phyloP scores from a whole-genome alignment of 2,888 invertebrate genomes.

The Aquatica leii region DNA sequence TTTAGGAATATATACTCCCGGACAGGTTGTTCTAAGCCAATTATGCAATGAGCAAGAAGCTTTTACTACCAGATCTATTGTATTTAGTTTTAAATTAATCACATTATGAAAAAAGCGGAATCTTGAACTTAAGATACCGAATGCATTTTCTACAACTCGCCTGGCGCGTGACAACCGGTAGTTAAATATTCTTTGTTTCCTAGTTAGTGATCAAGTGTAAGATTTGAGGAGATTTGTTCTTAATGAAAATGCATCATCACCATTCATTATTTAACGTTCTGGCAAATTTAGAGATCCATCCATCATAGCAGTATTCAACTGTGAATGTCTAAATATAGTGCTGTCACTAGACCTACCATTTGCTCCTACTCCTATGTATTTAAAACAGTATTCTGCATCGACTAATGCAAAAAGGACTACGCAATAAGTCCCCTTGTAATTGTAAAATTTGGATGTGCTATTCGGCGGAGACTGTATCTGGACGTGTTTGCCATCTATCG shows the following conservation, averaged over 20 bases:
- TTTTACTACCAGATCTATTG: too few relatives aligned
- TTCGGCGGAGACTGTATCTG: background rate
- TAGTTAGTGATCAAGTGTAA: background rate
- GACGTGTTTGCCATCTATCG: background rate
- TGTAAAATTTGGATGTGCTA: background rate
- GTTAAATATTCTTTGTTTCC: background rate
- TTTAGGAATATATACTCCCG: too few relatives aligned
- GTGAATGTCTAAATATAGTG: background rate
- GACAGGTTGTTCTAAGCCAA: too few relatives aligned
- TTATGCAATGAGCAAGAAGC: too few relatives aligned
- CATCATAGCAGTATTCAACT: background rate
- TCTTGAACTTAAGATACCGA: too few relatives aligned
- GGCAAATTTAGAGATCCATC: background rate
- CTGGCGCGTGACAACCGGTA: too few relatives aligned
- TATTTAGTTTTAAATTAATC: too few relatives aligned
- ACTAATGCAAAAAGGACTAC: constrained; percentile 1
- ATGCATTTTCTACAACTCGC: too few relatives aligned
- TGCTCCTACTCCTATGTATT: constrained; percentile 3
- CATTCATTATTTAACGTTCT: background rate
- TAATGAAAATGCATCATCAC: background rate
- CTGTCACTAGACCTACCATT: background rate
- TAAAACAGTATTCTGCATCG: too few relatives aligned
- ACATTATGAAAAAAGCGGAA: too few relatives aligned
- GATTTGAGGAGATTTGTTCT: background rate
- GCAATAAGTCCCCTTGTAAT: constrained; percentile 2